phyloP scores from a whole-genome alignment of 2,113 vertebrate species.

The Pedionomus torquatus region DNA sequence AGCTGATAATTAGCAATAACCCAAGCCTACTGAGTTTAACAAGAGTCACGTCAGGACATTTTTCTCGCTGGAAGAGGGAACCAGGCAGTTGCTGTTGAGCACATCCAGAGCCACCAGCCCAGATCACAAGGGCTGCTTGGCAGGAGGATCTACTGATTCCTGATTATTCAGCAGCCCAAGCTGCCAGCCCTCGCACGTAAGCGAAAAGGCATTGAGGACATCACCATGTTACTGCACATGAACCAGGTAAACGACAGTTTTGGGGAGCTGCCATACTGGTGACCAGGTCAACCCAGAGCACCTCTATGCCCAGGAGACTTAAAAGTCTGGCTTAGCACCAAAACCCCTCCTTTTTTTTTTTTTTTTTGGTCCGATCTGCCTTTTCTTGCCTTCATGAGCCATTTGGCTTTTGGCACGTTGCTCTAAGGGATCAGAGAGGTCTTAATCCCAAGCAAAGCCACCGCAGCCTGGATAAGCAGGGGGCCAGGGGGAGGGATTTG shows the following conservation, averaged over 20 bases:
- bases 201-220: neutral
- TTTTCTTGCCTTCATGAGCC: fast-evolving
- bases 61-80: neutral
- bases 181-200: neutral
- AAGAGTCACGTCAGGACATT: fast-evolving
- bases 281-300: neutral
- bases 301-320: neutral
- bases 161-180: neutral
- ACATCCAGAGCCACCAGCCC: neutral
- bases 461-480: fast-evolving
- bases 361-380: neutral
- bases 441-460: too few species aligned
- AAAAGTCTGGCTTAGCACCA: neutral
- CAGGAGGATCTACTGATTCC: neutral
- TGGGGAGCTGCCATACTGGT: fast-evolving
- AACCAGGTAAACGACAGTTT: neutral
- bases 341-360: neutral
- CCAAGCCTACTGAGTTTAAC: fast-evolving
- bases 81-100: neutral
- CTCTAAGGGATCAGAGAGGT: fast-evolving
- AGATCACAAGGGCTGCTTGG: neutral
- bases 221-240: fast-evolving
- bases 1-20: neutral
- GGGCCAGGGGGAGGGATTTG: too few species aligned
- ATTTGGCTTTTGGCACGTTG: fast-evolving